These are phyloP conservation scores for Galbula dea DNA, from an alignment of 2,113 vertebrate genomes.

Conservation along the genomic window DNA sequence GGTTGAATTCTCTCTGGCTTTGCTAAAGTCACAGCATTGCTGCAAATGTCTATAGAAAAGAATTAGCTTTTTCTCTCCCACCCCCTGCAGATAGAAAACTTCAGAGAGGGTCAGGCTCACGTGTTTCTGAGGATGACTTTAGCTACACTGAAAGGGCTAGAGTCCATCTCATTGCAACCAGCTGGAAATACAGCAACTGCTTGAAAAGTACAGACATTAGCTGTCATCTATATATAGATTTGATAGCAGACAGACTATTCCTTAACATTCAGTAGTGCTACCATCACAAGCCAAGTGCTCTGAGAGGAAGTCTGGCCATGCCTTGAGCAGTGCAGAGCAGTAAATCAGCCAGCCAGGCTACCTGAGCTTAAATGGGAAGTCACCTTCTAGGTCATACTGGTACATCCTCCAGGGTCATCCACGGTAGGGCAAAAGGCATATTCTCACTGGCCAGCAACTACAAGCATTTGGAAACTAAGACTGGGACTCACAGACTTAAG, in stretches of 20 bases:
- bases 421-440: rapidly evolving
- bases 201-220: background rate
- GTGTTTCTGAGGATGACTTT: background rate
- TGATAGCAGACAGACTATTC: background rate
- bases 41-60: background rate
- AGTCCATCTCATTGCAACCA: background rate
- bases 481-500: background rate
- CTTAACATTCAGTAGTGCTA: background rate
- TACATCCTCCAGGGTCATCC: background rate
- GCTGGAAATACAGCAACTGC: background rate
- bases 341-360: background rate
- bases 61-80: background rate
- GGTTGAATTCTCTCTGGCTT: background rate
- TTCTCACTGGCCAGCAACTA: background rate
- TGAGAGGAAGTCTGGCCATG: background rate
- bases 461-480: background rate
- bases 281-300: background rate
- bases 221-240: background rate
- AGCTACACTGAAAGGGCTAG: background rate
- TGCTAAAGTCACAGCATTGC: background rate
- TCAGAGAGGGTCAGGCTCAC: background rate
- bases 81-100: background rate
- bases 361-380: background rate
- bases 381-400: background rate
- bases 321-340: background rate